These are phyloP conservation scores for Agriopis aurantiaria DNA, from an alignment of 2,888 invertebrate genomes.

Conservation along the genomic window DNA sequence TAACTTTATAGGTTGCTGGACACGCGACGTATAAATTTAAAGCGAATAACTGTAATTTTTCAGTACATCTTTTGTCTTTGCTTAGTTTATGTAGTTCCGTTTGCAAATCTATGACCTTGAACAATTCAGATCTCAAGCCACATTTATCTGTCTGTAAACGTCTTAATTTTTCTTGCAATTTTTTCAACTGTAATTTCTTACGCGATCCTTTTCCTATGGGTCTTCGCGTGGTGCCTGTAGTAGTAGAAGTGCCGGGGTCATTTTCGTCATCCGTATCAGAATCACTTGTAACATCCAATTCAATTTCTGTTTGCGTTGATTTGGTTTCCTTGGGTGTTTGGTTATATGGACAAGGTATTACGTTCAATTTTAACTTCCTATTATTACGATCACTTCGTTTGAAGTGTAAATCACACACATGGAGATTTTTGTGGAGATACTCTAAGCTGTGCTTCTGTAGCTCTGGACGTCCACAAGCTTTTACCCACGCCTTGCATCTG, in stretches of 20 bases:
- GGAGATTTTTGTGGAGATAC: background rate
- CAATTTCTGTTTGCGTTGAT: conserved; percentile 1
- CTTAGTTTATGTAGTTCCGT: background rate
- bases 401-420: conserved; percentile 19
- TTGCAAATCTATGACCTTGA: conserved; percentile 5
- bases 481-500: conserved; percentile 16
- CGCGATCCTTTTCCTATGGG: background rate
- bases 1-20: conserved; percentile 6
- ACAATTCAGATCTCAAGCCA: background rate
- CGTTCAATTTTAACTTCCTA: background rate
- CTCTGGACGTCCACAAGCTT: conserved; percentile 7
- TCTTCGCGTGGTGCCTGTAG: background rate
- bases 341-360: conserved; percentile 4
- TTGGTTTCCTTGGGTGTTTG: background rate
- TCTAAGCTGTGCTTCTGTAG: background rate
- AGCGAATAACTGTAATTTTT: background rate
- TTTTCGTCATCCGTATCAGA: background rate
- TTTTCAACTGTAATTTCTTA: background rate
- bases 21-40: conserved; percentile 6
- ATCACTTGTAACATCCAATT: background rate
- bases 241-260: background rate
- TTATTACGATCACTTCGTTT: background rate
- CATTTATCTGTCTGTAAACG: background rate
- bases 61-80: background rate
- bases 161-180: conserved; percentile 6